Base-by-base conservation (phyloP, 2,888 invertebrate genomes). In the Heliconius sara region DNA sequence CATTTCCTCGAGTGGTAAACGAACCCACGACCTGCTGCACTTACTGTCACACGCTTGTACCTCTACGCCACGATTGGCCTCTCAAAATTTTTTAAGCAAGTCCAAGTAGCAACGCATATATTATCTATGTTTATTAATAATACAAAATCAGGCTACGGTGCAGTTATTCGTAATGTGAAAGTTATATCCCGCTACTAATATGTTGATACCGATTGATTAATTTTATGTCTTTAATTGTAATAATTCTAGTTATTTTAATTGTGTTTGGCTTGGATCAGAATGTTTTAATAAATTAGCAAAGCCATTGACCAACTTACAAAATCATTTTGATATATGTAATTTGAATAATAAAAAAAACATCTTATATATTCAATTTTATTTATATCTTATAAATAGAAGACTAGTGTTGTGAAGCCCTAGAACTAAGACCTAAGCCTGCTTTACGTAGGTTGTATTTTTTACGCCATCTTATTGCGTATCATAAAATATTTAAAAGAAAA, bases 391-490 rank as follows among this genome's bases (percentile, higher is more conserved):
- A n/a, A 34, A 68, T 1, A 63, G 27, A 60, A 76, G n/a, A 65
- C 63, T 57, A 39, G n/a, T 66, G 39, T 47, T 43, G 57, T 57
- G 80, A 82, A 79, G 73, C 60, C 81, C 16, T 82, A 82, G 47
- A 75, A 79, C 78, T 80, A 78, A 75, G 34, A 65, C 74, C 30
- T 81, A 78, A 47, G 80, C 77, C 81, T 82, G 78, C 78, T 66
- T 75, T 66, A 76, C 81, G 76, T 76, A 80, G 70, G 81, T 72
- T 43, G 67, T 57, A 39, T 9, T 9, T 39, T 39, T 39, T 39
- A 39, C 34, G 9, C 34, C 34, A 70, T 52, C 63, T 79, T 66
- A 77, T 79, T 66, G 72, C 25, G 7, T 39, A 70, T 43, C 76
- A 52, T 67, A 65, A 22, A 22, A 22, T 57, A 22, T 57, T 57